Evolutionary conservation across 2,113 vertebrate genomes (phyloP).

Genomic region (Bungarus multicinctus): DNA sequence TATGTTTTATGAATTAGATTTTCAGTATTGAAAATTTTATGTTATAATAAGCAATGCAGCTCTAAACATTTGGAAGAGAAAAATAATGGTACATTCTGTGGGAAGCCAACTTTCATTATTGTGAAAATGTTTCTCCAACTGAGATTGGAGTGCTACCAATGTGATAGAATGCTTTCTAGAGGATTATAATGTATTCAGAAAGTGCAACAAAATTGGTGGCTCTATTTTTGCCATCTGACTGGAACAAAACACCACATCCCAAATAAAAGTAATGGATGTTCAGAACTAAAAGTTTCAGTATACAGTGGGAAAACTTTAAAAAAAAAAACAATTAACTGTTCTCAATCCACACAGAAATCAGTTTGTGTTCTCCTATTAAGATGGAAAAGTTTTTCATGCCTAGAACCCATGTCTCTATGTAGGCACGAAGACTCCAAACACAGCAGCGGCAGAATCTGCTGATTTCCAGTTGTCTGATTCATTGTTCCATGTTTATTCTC

Average conservation of each 20-base stretch:
- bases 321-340: not conserved
- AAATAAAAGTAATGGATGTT: not conserved
- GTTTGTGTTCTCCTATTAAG: conserved; percentile 6
- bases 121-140: not conserved
- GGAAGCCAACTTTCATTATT: not conserved
- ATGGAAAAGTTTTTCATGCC: not conserved
- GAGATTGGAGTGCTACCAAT: not conserved
- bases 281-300: not conserved
- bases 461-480: not conserved
- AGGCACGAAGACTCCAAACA: not conserved
- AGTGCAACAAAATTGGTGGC: not conserved
- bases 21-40: not conserved
- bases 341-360: not conserved
- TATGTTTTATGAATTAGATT: not conserved
- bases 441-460: not conserved
- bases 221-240: not conserved
- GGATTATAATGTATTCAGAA: not conserved
- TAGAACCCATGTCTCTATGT: not conserved
- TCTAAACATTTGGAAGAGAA: conserved; percentile 4
- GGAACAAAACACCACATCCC: not conserved
- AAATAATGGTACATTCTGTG: not conserved
- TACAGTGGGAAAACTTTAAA: not conserved
- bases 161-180: not conserved
- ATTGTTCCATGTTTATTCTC: not conserved
- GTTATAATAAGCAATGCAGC: not conserved